Percentiles rank a stretch among this genome's conserved stretches.
Conservation (phyloP, 2,113 vertebrate genomes). For the Carlito syrichta region DNA sequence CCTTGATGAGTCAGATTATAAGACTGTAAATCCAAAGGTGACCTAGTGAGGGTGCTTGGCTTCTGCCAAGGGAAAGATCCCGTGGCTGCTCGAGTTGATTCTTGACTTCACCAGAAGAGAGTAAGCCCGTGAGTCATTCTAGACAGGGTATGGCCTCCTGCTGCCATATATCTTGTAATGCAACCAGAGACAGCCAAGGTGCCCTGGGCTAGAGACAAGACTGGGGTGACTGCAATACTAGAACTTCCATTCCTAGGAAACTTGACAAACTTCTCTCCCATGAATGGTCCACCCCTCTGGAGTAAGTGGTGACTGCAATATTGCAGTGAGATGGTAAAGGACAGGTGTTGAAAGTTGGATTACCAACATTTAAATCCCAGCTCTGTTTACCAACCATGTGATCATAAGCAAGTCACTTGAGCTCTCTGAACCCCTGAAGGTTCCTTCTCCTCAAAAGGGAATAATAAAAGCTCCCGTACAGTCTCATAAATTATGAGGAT, state of each 20-base stretch:
- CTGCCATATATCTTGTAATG: background rate
- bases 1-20: background rate
- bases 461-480: background rate
- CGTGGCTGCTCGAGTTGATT: background rate
- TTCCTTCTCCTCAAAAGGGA: background rate
- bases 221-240: background rate
- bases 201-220: background rate
- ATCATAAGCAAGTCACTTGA: background rate
- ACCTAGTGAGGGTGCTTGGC: background rate
- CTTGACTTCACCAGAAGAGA: background rate
- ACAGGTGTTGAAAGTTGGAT: background rate
- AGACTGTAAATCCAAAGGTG: background rate
- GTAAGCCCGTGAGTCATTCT: rapidly evolving
- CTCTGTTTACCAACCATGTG: background rate
- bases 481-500: background rate
- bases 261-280: background rate
- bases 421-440: background rate
- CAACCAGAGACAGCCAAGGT: background rate
- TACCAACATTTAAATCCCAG: background rate
- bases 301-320: no score
- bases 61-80: background rate
- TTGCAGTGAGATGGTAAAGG: background rate
- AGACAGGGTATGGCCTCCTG: background rate
- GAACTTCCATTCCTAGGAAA: background rate
- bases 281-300: background rate